phyloP scores from a whole-genome alignment of 2,888 invertebrate species.

The Dorcus hopei region DNA sequence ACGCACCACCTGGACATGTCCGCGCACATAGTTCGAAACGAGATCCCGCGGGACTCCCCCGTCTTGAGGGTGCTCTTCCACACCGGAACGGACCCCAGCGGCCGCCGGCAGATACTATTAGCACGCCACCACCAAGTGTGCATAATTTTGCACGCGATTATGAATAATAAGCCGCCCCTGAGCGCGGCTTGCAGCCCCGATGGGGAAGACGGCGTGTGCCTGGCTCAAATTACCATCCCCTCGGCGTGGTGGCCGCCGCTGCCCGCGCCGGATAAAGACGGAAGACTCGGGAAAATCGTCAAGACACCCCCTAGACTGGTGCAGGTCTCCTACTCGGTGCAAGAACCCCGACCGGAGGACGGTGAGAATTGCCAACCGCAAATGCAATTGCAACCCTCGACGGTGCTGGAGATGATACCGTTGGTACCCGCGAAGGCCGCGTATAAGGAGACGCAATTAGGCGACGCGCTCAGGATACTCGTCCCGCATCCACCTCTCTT shows the following conservation, averaged over 20 bases:
- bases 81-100: conserved; percentile 82
- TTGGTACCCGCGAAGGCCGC: conserved; percentile 74
- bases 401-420: conserved; percentile 60
- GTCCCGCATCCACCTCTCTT: conserved; percentile 86
- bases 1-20: conserved; percentile 84
- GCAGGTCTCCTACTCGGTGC: conserved; percentile 82
- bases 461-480: conserved; percentile 79
- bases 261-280: conserved; percentile 61
- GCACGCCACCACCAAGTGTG: conserved; percentile 65
- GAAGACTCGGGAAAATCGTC: conserved; percentile 46
- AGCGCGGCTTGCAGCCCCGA: conserved; percentile 92
- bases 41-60: conserved; percentile 84
- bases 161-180: conserved; percentile 56
- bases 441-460: conserved; percentile 80
- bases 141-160: conserved; percentile 70
- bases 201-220: conserved; percentile 88
- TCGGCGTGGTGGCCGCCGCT: conserved; percentile 88
- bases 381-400: conserved; percentile 62
- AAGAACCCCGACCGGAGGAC: conserved; percentile 71
- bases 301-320: conserved; percentile 67
- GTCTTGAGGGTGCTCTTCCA: conserved; percentile 91
- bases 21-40: conserved; percentile 86
- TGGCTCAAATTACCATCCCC: conserved; percentile 80
- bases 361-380: conserved; percentile 72
- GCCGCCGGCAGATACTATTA: conserved; percentile 62